Evolutionary conservation across 1,140 invertebrate species (phyloP), one percentile per base, ranked within the genome.

Genomic region (Lepeophtheirus salmonis): DNA sequence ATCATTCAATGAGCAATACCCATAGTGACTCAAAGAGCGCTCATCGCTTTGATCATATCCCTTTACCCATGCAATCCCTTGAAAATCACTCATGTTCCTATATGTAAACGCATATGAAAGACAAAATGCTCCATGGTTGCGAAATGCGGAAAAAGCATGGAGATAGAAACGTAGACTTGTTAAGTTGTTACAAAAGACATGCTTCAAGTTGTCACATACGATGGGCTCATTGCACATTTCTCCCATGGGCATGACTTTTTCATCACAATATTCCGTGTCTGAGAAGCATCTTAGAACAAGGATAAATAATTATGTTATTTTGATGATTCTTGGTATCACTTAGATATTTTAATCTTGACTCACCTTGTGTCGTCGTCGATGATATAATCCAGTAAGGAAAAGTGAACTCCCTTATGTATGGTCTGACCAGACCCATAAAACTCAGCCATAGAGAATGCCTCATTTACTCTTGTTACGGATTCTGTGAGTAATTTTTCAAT

Each of bases 31-130:
- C 30, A 41, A 12, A n/a, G 30, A 12, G n/a, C 30, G 10, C 30
- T 10, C 10, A 10, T 41, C 30, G 30, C n/a, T 41, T n/a, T 10
- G 30, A n/a, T 41, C n/a, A 41, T 41, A n/a, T 10, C 30, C 52
- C 52, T 54, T 54, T 17, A 54, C 23, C 52, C 52, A 54, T 17
- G 52, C 52, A 16, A 54, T 22, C 3, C 52, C 52, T 20, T 54
- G 52, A 22, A 54, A 54, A 20, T 54, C 52, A 3, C n/a, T 18
- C 52, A 54, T 54, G 18, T 54, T 14, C 23, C 52, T 17, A 14
- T 54, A 54, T 2, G 52, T 54, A 2, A 54, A 16, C 2, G 52
- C 52, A 54, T 18, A 54, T 2, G 52, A 17, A 3, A 54, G 52
- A 14, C 52, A 54, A 22, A 18, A 22, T 14, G 16, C 14, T 2